Base-by-base conservation (phyloP, 2,888 invertebrate species). In the Drosophila meridionalis region DNA sequence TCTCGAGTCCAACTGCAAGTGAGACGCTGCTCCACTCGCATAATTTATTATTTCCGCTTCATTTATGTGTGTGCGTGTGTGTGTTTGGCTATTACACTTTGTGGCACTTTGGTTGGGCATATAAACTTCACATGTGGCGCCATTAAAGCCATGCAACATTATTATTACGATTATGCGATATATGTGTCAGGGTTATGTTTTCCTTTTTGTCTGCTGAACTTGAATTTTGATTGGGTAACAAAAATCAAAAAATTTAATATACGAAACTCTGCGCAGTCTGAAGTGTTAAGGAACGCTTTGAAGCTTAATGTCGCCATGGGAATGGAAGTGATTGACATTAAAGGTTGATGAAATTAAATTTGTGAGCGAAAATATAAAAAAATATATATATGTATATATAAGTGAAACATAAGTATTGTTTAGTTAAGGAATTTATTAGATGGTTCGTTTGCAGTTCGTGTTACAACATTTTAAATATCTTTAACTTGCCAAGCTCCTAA, bases 11-110 rank as follows among this genome's bases (percentile, higher is more conserved):
- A 42, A 60, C 63, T 87, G 79, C 88, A 76, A 61, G 66, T 64
- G 68, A 70, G 73, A 36, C 73, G 72, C 68, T 43, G 57, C 55
- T 65, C 64, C 61, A 47, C 62, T 71, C 66, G 75, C 87, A 79
- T 85, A 82, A 85, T 85, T 85, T 89, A 89, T 89, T 85, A 87
- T 84, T 76, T 79, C 80, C 82, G 77, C 80, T 80, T 89, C 79
- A 89, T 87, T 79, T 43, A 26, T 58, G 34, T 52, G 59, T 62
- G 53, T 61, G 61, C 47, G 62, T 67, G 66, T 55, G 69, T 36
- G 69, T 47, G 69, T 48, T 66, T 64, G 61, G 67, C 78, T 73
- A 89, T 84, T 83, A 87, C 64, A 76, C 83, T 89, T 89, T 89
- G 89, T 81, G 79, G 76, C 73, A 45, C 77, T 61, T 69, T 69